Evolutionary conservation across 1,140 invertebrate genomes (phyloP), one percentile per base, ranked within the genome.

Genomic region (Dendrolimus kikuchii): DNA sequence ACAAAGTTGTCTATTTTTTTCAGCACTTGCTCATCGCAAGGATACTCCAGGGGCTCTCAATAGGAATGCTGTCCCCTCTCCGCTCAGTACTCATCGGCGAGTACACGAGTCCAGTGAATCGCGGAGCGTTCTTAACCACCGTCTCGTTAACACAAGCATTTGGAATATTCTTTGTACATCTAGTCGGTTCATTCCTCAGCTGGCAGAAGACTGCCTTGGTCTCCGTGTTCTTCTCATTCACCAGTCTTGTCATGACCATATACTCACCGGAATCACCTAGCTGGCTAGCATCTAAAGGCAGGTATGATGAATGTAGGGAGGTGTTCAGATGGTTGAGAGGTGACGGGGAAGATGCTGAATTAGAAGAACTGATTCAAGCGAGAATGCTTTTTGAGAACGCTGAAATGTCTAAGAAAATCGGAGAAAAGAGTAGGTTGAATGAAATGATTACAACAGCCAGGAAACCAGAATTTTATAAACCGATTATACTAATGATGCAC

Each of bases 221-320:
- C 4, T 87, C 82, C 52, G 69, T 78, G 0, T 51, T 77, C 37
- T 72, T 90, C 5, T 86, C 88, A 4, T 66, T 89, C 8, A 40
- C 82, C 4, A 82, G 84, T 58, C 76, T 88, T 23, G 6, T 87
- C 2, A 64, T 89, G 46, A 71, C 87, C 6, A 66, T 83, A 2
- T 89, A 89, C 42, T 77, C 90, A 2, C 92, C 92, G 0, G 93
- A 95, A 78, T 92, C 92, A 42, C 93, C 93, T 5, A 86, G 90
- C 37, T 94, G 91, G 91, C 68, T 92, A 44, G 74, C 89, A 1
- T 72, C 87, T 23, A 86, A 87, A 64, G 88, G 86, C 8, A 69
- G 68, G 44, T 68, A 80, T 5, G 70, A 87, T 7, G 68, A 88
- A 47, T 90, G 89, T 3, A 59, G 78, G 51, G 54, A 68, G 23